Conservation (phyloP, 2,888 invertebrate species). For the Acronicta psi region DNA sequence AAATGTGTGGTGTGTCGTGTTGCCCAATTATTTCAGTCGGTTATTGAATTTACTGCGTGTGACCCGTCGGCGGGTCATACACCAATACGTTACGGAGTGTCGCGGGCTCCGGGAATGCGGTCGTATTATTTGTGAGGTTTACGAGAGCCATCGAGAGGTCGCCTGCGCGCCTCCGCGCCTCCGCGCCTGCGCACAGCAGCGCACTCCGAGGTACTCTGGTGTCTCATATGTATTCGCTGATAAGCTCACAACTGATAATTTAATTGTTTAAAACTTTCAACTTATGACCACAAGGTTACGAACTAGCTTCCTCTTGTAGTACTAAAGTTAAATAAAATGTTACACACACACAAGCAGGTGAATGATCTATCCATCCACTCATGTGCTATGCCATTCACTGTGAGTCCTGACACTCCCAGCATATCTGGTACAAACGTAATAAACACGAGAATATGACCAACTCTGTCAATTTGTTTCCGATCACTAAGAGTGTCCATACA, state of each 20-base stretch:
- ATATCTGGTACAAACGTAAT: background rate
- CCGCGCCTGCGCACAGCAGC: no score
- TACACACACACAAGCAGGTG: no score
- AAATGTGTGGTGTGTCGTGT: conserved; percentile 40
- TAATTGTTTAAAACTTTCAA: conserved; percentile 36
- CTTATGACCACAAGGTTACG: background rate
- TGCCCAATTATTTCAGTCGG: conserved; percentile 52
- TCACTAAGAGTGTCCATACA: conserved; percentile 3
- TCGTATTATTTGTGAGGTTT: conserved; percentile 47
- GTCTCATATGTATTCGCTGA: conserved; percentile 17
- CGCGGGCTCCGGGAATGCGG: conserved; percentile 55
- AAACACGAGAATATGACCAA: background rate
- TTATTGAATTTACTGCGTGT: conserved; percentile 52
- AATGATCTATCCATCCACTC: no score
- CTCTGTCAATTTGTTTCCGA: conserved; percentile 23
- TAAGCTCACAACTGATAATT: conserved; percentile 24
- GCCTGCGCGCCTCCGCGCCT: no score
- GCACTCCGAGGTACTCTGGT: background rate
- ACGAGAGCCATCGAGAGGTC: conserved; percentile 20
- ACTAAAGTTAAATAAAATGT: conserved; percentile 7
- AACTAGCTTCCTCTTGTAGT: conserved; percentile 14
- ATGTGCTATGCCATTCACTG: no score
- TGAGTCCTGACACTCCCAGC: conserved; percentile 5
- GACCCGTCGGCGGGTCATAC: conserved; percentile 47
- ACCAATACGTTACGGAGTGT: conserved; percentile 42